Evolutionary conservation across 2,797 vertebrate species (phyloP), one percentile per base, ranked within the genome.

Genomic region (Thamnophis elegans): DNA sequence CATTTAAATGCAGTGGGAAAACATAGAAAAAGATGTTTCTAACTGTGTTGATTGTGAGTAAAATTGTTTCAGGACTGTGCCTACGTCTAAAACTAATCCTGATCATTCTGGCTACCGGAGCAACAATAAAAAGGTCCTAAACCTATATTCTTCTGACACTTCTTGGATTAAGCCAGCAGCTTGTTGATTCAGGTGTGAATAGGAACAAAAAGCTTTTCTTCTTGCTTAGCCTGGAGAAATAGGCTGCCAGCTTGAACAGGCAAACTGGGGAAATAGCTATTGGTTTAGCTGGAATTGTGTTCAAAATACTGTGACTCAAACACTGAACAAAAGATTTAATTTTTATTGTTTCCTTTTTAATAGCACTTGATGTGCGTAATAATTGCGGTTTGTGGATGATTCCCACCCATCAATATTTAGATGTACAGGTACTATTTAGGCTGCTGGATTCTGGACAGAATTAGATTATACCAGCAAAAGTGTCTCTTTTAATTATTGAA

Each of bases 1-100:
- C 91, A 90, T 73, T 94, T 90, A 85, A n/a, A 58, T 87, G 10
- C 1, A 65, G 11, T 92, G 90, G 13, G 11, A 94, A 42, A 90
- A 91, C 78, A 3, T 22, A 62, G 6, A 14, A 47, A 1, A 91
- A 1, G 89, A 85, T 85, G 91, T 93, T 93, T 93, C 93, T 93
- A 85, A 53, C 6, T 92, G 0, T 13, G 60, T 92, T 93, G 82
- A 60, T 8, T 91, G 0, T 16, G 65, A 89, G 3, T 88, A 93
- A 91, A 60, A 94, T 95, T 25, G 92, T 94, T 87, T 94, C 53
- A 92, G 20, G 88, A 22, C 36, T 5, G 51, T 90, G 91, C 90
- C 28, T 89, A 0, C 87, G 5, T 92, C 22, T 88, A 0, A 90
- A 20, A 92, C 55, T 94, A 60, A 93, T 36, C 89, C 26, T 28